Evolutionary conservation across 2,888 invertebrate species (phyloP), one percentile per base, ranked within the genome.

Genomic region (Ormyrus thymus): DNA sequence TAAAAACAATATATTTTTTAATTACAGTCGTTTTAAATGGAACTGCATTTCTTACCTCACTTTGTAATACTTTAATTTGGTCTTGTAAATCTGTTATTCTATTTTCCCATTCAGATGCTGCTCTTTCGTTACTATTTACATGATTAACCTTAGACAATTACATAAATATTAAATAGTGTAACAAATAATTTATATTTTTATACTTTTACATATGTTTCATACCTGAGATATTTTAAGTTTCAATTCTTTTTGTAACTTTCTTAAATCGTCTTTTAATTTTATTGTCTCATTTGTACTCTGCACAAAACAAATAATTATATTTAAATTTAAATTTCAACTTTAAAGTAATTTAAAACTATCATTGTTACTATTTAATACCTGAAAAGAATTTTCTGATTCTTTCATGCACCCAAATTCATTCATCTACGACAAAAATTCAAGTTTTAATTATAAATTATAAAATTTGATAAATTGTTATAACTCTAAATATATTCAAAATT

Each of bases 11-110:
- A 58, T 43, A 15, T 1, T n/a, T 8, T n/a, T 50, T 71, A 29
- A n/a, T 78, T 72, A 3, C 29, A 29, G 4, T 29, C 29, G 3
- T 48, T 15, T 62, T 46, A 43, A 64, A 56, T 50, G 29, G 29
- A 56, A 65, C 53, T 58, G 10, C 13, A 50, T 13, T 55, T 62
- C 45, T 70, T 83, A 87, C 87, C 82, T 87, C 86, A 13, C 83
- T 84, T 80, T 85, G 82, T 13, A 87, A 76, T 79, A 82, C 78
- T 69, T 81, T 83, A 64, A 87, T 73, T 83, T 86, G 84, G 56
- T 84, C 83, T 80, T 85, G 83, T 70, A 85, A 83, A 61, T 86
- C 85, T 29, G 74, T 75, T 61, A 84, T 79, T 72, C 62, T 82
- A 58, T 69, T 80, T 71, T 84, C 83, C 83, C 84, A 84, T 64